Evolutionary conservation across 2,888 invertebrate genomes (phyloP).

Genomic region (Metellina segmentata): DNA sequence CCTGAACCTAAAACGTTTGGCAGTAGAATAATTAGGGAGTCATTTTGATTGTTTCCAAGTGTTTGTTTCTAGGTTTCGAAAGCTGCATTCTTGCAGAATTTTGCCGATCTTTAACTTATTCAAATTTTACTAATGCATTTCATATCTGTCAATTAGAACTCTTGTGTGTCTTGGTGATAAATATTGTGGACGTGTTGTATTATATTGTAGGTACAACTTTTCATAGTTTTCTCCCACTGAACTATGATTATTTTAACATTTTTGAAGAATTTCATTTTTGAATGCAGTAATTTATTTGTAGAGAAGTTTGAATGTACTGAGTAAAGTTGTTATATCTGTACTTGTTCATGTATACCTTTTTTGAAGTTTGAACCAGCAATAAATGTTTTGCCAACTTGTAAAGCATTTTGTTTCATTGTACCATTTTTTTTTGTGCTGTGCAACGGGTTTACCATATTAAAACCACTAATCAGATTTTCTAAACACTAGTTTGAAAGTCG

Average conservation of each 20-base stretch:
- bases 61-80: too few species aligned
- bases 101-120: not conserved
- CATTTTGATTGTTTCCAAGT: too few species aligned
- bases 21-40: too few species aligned
- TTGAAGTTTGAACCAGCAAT: slow-evolving; percentile 31
- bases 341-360: slow-evolving; percentile 37
- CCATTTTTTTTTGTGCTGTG: too few species aligned
- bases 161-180: slow-evolving; percentile 11
- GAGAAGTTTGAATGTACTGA: slow-evolving; percentile 39
- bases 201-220: slow-evolving; percentile 10
- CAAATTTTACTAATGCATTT: slow-evolving; percentile 29
- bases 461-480: too few species aligned
- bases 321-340: slow-evolving; percentile 18
- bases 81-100: too few species aligned
- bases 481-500: too few species aligned
- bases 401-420: not conserved
- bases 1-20: too few species aligned
- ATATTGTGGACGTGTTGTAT: slow-evolving; percentile 14
- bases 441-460: too few species aligned
- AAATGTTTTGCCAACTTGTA: slow-evolving; percentile 45
- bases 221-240: slow-evolving; percentile 16
- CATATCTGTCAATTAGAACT: not conserved
- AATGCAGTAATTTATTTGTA: slow-evolving; percentile 41
- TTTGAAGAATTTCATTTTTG: slow-evolving; percentile 9
- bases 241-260: slow-evolving; percentile 3